Conservation (phyloP, 2,113 vertebrate species). For the Symphodus melops region DNA sequence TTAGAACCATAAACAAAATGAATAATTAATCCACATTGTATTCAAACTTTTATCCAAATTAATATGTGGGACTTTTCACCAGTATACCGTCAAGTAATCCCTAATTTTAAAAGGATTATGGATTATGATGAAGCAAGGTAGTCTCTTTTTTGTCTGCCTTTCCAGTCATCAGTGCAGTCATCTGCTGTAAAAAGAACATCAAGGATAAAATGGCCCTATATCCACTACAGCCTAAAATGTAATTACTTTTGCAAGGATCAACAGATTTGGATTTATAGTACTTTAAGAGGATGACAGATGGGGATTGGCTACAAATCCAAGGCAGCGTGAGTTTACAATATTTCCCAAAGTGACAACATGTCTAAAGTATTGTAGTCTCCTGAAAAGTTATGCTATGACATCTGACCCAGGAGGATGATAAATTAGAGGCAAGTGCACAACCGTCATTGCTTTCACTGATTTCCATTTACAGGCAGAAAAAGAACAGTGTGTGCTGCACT, state of each 20-base stretch:
- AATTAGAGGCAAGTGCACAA: constrained; percentile 10
- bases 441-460: background rate
- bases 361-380: constrained; percentile 1
- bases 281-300: constrained; percentile 34
- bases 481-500: background rate
- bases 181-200: background rate
- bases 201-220: background rate
- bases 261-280: constrained; percentile 38
- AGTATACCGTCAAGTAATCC: background rate
- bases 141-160: background rate
- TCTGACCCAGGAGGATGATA: constrained; percentile 10
- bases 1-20: no score
- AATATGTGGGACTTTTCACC: background rate
- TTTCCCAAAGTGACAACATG: constrained; percentile 43
- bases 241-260: constrained; percentile 14
- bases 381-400: constrained; percentile 26
- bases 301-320: constrained; percentile 40
- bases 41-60: background rate
- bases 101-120: background rate
- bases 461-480: constrained; percentile 3
- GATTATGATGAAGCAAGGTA: background rate
- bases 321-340: constrained; percentile 39
- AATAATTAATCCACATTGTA: background rate
- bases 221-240: background rate
- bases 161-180: background rate